These are phyloP conservation scores for Remorina albescens DNA, from an alignment of 2,797 vertebrate genomes.

Conservation along the genomic window DNA sequence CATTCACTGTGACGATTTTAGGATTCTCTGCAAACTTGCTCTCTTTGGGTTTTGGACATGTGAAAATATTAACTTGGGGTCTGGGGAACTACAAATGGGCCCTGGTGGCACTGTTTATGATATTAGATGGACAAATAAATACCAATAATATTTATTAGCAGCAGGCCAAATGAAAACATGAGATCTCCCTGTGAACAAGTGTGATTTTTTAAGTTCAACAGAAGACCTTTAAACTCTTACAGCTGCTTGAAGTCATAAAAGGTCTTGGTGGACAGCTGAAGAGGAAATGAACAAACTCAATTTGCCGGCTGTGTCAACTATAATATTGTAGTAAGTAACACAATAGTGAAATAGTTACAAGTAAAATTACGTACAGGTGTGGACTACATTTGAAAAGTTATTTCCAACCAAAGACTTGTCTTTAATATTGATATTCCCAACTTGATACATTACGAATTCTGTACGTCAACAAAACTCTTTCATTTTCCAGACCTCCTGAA, in stretches of 20 bases:
- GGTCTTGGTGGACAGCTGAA: not conserved
- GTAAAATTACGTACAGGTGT: not conserved
- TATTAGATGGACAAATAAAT: not conserved
- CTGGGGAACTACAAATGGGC: not conserved
- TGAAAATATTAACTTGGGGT: not conserved
- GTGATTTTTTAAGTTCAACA: no score
- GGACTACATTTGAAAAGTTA: not conserved
- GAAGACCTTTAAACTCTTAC: not conserved
- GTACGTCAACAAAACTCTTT: not conserved
- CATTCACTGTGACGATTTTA: no score
- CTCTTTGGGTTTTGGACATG: not conserved
- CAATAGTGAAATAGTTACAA: not conserved
- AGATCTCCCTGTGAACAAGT: not conserved
- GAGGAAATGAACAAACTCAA: not conserved
- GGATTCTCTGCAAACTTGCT: no score
- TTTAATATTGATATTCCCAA: not conserved
- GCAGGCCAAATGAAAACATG: not conserved
- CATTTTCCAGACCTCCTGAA: conserved; percentile 28
- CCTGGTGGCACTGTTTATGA: not conserved
- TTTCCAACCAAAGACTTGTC: not conserved
- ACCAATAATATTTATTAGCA: not conserved
- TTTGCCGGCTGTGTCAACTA: not conserved
- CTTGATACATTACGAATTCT: no score
- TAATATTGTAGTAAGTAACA: not conserved
- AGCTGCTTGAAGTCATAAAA: not conserved